phyloP scores from a whole-genome alignment of 2,797 vertebrate species.

The Brachyalestes nurse region DNA sequence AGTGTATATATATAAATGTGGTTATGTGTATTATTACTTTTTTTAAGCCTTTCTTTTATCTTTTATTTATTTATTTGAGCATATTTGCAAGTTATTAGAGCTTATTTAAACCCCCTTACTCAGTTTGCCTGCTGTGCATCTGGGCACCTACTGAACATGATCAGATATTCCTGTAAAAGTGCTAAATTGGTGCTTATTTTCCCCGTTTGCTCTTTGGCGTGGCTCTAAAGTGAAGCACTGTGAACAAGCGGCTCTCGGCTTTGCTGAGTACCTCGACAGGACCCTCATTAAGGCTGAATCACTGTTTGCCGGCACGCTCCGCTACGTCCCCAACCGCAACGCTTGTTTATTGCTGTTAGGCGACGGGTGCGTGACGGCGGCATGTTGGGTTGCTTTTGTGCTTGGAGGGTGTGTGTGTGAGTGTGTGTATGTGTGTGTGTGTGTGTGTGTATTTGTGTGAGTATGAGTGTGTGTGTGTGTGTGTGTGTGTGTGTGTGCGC shows the following conservation, averaged over 20 bases:
- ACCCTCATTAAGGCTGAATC: conserved; percentile 11
- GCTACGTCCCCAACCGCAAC: neutral
- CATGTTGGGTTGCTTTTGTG: conserved; percentile 56
- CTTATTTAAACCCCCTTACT: too few relatives aligned
- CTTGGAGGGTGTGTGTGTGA: conserved; percentile 52
- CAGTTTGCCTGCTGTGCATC: too few relatives aligned
- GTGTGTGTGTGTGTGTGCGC: conserved; percentile 27
- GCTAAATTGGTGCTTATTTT: too few relatives aligned
- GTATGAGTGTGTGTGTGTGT: too few relatives aligned
- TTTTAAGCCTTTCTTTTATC: too few relatives aligned
- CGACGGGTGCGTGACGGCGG: conserved; percentile 20
- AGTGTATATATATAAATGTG: too few relatives aligned
- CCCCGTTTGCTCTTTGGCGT: neutral
- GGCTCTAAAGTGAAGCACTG: conserved; percentile 1
- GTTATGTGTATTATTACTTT: too few relatives aligned
- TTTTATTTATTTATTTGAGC: too few relatives aligned
- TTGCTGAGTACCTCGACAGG: conserved; percentile 12
- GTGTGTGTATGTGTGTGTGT: conserved; percentile 33
- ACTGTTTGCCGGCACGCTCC: conserved; percentile 3
- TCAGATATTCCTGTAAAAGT: neutral
- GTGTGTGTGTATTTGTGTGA: too few relatives aligned
- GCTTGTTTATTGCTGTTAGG: conserved; percentile 52
- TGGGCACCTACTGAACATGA: neutral
- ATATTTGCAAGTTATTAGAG: too few relatives aligned
- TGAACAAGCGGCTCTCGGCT: conserved; percentile 8